Conservation (phyloP, 2,113 vertebrate genomes). For the Lamprologus lemairii region DNA sequence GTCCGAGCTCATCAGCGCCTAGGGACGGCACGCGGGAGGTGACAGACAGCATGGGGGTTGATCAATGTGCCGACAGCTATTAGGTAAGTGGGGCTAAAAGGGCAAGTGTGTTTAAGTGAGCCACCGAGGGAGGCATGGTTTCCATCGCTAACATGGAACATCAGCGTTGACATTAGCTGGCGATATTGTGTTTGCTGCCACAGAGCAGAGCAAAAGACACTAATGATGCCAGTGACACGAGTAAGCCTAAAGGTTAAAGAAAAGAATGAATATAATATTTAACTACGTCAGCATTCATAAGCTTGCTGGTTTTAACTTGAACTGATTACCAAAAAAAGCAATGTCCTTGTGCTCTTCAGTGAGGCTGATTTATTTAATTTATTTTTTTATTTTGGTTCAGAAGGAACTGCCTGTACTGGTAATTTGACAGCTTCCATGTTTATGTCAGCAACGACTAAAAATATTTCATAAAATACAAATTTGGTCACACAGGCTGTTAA, state of each 20-base stretch:
- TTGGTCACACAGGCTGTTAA: not conserved
- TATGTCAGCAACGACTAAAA: not conserved
- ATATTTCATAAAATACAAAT: not conserved
- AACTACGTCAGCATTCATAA: not conserved
- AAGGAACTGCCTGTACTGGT: not conserved
- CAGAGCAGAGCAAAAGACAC: not conserved
- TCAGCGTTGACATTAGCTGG: slow-evolving; percentile 4
- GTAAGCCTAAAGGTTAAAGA: not conserved
- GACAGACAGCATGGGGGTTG: slow-evolving; percentile 72
- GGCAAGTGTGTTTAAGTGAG: slow-evolving; percentile 64
- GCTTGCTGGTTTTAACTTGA: not conserved
- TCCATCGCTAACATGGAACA: slow-evolving; percentile 27
- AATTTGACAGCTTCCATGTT: not conserved
- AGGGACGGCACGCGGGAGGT: slow-evolving; percentile 38
- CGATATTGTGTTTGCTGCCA: not conserved
- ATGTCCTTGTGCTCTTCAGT: not conserved
- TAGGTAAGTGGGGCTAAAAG: slow-evolving; percentile 75
- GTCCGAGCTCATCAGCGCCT: slow-evolving; percentile 61
- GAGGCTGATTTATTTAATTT: not conserved
- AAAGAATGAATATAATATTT: not conserved
- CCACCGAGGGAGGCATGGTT: slow-evolving; percentile 17
- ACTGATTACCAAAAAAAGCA: not conserved
- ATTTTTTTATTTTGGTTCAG: not conserved
- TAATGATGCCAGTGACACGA: not conserved
- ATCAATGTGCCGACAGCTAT: slow-evolving; percentile 75